Conservation (phyloP, 2,113 vertebrate genomes). For the Athene noctua region DNA sequence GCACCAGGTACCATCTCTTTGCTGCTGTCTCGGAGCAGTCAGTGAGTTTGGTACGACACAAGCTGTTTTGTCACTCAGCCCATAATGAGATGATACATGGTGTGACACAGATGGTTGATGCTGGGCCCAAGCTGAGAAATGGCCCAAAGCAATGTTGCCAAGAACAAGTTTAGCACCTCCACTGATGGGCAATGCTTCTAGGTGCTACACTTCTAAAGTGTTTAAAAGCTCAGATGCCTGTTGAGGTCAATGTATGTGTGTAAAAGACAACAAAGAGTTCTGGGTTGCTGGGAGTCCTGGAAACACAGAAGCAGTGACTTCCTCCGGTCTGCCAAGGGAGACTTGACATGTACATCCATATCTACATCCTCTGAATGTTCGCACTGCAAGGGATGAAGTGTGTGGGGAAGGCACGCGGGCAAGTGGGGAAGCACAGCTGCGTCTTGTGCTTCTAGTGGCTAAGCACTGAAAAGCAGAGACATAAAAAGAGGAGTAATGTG, state of each 20-base stretch:
- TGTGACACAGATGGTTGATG: not conserved
- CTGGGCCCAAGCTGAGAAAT: not conserved
- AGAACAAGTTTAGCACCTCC: not conserved
- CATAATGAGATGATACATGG: not conserved
- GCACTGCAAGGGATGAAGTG: not conserved
- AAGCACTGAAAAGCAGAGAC: not conserved
- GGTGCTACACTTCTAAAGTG: not conserved
- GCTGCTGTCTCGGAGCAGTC: not conserved
- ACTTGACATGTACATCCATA: not conserved
- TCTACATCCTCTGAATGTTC: not conserved
- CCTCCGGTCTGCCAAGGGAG: not conserved
- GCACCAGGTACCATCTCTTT: not conserved
- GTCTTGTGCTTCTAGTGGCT: not conserved
- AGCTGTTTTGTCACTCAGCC: not conserved
- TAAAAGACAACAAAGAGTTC: not conserved
- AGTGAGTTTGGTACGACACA: no score
- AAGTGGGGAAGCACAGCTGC: not conserved
- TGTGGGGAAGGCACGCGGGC: fast-evolving
- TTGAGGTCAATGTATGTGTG: fast-evolving
- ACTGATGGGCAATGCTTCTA: not conserved
- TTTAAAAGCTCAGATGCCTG: not conserved
- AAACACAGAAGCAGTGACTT: not conserved
- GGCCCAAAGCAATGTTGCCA: not conserved
- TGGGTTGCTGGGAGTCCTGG: not conserved
- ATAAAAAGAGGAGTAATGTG: not conserved